Conservation (phyloP, 2,797 vertebrate species). For the Emys orbicularis region DNA sequence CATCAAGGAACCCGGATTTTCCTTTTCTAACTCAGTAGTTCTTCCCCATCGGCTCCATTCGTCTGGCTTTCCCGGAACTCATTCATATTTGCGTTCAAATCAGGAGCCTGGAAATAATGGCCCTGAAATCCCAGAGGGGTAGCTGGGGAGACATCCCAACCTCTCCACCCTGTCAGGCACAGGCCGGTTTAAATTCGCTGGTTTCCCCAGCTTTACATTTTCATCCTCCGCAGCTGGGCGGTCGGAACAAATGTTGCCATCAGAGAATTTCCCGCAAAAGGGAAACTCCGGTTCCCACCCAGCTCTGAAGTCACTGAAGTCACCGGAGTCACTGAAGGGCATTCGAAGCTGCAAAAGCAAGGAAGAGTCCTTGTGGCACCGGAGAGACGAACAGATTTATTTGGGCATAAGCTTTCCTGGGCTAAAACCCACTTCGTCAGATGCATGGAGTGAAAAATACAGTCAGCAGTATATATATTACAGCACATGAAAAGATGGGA, state of each 20-base stretch:
- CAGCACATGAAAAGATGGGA: too few species aligned
- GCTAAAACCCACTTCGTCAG: too few species aligned
- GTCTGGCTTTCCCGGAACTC: not conserved
- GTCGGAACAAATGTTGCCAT: not conserved
- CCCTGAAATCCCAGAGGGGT: not conserved
- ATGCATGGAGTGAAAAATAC: too few species aligned
- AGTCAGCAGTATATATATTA: too few species aligned
- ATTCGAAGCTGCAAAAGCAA: not conserved
- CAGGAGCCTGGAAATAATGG: too few species aligned
- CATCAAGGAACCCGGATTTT: too few species aligned
- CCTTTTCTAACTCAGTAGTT: not conserved
- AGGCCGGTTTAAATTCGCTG: not conserved
- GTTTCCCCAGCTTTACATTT: not conserved
- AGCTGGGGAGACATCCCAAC: not conserved
- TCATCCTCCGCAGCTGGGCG: not conserved
- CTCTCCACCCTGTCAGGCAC: not conserved
- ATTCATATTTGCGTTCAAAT: not conserved
- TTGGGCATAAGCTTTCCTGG: too few species aligned
- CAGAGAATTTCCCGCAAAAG: not conserved
- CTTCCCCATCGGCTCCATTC: not conserved
- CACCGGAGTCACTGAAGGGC: not conserved
- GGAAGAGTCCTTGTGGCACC: too few species aligned
- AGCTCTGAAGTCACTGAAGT: too few species aligned
- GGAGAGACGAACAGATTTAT: too few species aligned
- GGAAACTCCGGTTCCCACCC: not conserved